These are phyloP conservation scores for Garrulus glandarius DNA, from an alignment of 2,797 vertebrate species.

Conservation along the genomic window DNA sequence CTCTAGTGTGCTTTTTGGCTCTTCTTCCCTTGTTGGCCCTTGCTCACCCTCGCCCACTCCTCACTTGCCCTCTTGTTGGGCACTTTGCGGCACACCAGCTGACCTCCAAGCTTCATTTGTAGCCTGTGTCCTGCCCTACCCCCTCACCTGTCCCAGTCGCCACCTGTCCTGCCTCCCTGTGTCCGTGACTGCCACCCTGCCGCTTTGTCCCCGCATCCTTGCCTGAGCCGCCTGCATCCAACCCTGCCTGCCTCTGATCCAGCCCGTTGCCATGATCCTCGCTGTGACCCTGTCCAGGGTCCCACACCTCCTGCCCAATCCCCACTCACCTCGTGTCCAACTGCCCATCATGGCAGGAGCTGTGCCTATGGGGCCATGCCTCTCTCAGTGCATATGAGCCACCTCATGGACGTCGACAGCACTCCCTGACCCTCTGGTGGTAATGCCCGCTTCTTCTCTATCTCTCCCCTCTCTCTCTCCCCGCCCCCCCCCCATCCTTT, in stretches of 20 bases:
- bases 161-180: background rate
- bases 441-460: background rate
- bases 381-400: fast-evolving
- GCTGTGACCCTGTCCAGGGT: fast-evolving
- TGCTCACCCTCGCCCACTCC: background rate
- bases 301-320: fast-evolving
- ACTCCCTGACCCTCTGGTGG: fast-evolving
- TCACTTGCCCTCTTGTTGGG: background rate
- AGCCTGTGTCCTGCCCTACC: background rate
- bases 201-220: fast-evolving
- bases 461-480: background rate
- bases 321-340: too few species aligned
- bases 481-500: background rate
- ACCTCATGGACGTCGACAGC: fast-evolving
- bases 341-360: fast-evolving
- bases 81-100: background rate
- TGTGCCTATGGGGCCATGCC: fast-evolving
- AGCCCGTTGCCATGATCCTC: fast-evolving
- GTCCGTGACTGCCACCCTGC: too few species aligned
- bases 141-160: fast-evolving
- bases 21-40: background rate
- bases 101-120: background rate
- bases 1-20: background rate
- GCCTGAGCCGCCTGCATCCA: background rate
- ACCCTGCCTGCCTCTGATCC: too few species aligned